Base-by-base conservation (phyloP, 2,113 vertebrate species). In the Brevimyrus niger region DNA sequence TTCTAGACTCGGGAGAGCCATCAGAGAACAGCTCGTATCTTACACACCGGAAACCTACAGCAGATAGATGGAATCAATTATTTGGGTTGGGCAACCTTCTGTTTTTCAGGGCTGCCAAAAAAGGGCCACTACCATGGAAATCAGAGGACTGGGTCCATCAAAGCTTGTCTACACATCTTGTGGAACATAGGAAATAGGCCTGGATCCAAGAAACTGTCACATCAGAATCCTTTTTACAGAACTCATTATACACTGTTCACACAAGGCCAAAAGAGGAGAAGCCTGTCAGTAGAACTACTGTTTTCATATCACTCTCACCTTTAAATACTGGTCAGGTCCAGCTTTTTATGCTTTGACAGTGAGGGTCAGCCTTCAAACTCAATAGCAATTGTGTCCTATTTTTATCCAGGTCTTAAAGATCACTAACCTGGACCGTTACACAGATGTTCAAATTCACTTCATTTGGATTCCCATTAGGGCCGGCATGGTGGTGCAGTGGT, bases 1-100 rank as follows among this genome's bases (percentile, higher is more conserved):
- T 76, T 89, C 13, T 50, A 65, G 83, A 73, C 82, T 89, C 86
- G 27, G 90, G 90, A 90, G 85, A 44, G 76, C 76, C 89, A 91
- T 90, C 88, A 90, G 69, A 89, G 55, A 84, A 89, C 76, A 88
- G n/a, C 50, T 83, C 90, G 86, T 86, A 89, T 91, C 90, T n/a
- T 65, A 88, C 5, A 89, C 87, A 82, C n/a, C 90, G 88, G 55
- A 92, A 86, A 88, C 88, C 85, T 88, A 10, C 47, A 87, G 76
- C 27, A 58, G 44, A 21, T 50, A 86, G 90, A 86, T 46, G 35
- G 13, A 84, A 61, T 89, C 82, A 89, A 84, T 89, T 84, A 61
- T 35, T n/a, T 10, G 17, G 35, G 19, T 85, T 61, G 42, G 88
- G 76, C n/a, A 15, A 53, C 42, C 44, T 9, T 87, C 55, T 86